A percentile compares a stretch with the other conserved stretches of the same genome.
Conservation (phyloP, 2,888 invertebrate species). For the Aethes cnicana region DNA sequence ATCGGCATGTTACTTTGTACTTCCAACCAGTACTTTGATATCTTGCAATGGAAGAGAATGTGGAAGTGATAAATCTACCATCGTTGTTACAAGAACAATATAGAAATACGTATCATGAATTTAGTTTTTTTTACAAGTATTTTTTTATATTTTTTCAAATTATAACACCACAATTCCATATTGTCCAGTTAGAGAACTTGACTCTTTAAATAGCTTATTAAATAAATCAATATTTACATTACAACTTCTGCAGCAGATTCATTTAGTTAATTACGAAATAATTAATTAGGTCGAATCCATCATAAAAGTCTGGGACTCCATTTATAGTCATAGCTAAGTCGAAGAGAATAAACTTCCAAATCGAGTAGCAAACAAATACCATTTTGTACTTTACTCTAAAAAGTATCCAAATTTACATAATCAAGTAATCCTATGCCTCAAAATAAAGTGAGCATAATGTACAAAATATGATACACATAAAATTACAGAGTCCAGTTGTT, state of each 20-base stretch:
- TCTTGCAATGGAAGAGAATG: constrained; percentile 37
- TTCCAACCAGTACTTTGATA: constrained; percentile 48
- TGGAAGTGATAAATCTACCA: constrained; percentile 44
- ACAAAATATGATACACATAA: constrained; percentile 30
- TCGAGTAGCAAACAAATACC: constrained; percentile 26
- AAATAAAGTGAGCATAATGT: constrained; percentile 27
- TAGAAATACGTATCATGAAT: constrained; percentile 36
- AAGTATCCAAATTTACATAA: constrained; percentile 30
- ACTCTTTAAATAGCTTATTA: constrained; percentile 33
- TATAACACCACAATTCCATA: constrained; percentile 70
- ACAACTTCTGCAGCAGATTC: constrained; percentile 26
- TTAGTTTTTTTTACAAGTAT: constrained; percentile 50
- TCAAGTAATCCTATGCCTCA: constrained; percentile 26
- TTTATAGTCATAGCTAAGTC: constrained; percentile 23
- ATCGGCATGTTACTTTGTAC: constrained; percentile 60
- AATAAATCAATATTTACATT: constrained; percentile 31
- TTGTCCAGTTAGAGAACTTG: constrained; percentile 56
- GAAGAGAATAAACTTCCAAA: constrained; percentile 9
- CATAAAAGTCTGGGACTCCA: constrained; percentile 14
- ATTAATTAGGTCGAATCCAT: constrained; percentile 28
- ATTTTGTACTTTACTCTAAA: constrained; percentile 32
- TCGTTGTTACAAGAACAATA: constrained; percentile 29
- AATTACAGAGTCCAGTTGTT: constrained; percentile 10
- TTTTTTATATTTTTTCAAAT: constrained; percentile 54
- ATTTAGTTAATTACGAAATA: constrained; percentile 18